These are phyloP conservation scores for Sardina pilchardus DNA, from an alignment of 2,113 vertebrate species.

Conservation along the genomic window DNA sequence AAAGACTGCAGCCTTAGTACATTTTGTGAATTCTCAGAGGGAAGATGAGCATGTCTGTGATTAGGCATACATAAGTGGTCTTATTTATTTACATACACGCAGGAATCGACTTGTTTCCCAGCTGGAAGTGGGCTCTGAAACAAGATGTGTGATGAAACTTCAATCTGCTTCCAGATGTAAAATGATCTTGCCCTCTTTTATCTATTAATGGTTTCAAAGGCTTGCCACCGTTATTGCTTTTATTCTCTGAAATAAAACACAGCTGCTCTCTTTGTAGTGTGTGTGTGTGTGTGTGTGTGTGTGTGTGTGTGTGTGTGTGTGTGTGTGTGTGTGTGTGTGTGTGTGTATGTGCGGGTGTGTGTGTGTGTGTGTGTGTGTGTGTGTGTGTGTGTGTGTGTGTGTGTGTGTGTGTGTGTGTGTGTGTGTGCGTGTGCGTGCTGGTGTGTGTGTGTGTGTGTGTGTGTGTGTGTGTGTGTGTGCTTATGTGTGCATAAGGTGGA, in stretches of 20 bases:
- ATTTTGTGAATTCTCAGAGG: background rate
- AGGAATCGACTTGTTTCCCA: slow-evolving; percentile 28
- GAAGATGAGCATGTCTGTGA: background rate
- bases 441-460: slow-evolving; percentile 46
- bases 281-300: slow-evolving; percentile 44
- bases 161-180: slow-evolving; percentile 58
- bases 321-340: background rate
- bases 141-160: slow-evolving; percentile 52
- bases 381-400: slow-evolving; percentile 22
- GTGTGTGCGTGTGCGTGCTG: slow-evolving; percentile 38
- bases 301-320: slow-evolving; percentile 24
- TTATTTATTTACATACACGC: slow-evolving; percentile 11
- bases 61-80: slow-evolving; percentile 14
- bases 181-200: slow-evolving; percentile 59
- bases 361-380: background rate
- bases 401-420: slow-evolving; percentile 44
- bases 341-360: slow-evolving; percentile 15
- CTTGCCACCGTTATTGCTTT: slow-evolving; percentile 58
- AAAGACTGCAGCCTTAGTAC: background rate
- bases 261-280: slow-evolving; percentile 56
- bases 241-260: slow-evolving; percentile 59
- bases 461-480: slow-evolving; percentile 35
- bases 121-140: slow-evolving; percentile 48
- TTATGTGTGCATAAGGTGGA: background rate
- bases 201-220: slow-evolving; percentile 63